Conservation (phyloP, 2,888 invertebrate species). For the Pomacea canaliculata region DNA sequence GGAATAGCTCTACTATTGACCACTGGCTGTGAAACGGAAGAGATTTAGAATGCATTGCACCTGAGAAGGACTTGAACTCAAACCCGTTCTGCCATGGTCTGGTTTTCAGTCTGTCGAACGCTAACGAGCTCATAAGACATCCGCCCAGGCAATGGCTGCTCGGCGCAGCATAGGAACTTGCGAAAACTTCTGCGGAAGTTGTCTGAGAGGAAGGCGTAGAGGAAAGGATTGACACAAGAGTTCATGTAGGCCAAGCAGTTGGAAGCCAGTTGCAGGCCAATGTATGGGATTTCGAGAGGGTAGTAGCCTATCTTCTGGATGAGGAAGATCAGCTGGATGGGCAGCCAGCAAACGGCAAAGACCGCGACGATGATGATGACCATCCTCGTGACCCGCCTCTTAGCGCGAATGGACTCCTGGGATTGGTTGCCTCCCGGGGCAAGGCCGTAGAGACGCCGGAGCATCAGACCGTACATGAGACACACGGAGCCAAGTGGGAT, state of each 20-base stretch:
- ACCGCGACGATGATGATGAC: slow-evolving; percentile 91
- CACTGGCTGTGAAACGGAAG: too few species aligned
- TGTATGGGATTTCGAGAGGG: slow-evolving; percentile 74
- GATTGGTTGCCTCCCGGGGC: slow-evolving; percentile 79
- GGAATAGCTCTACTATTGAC: too few species aligned
- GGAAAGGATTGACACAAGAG: slow-evolving; percentile 93
- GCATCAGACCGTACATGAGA: slow-evolving; percentile 89
- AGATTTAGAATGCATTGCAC: too few species aligned
- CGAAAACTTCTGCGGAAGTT: slow-evolving; percentile 92
- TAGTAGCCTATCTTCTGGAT: slow-evolving; percentile 83
- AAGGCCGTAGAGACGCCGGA: slow-evolving; percentile 85
- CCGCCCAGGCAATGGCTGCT: slow-evolving; percentile 35
- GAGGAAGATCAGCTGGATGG: slow-evolving; percentile 82
- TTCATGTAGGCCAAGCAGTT: slow-evolving; percentile 84
- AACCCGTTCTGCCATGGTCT: slow-evolving; percentile 7
- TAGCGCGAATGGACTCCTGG: slow-evolving; percentile 85
- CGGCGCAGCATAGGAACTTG: slow-evolving; percentile 64
- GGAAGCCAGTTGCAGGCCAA: slow-evolving; percentile 65
- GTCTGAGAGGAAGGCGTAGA: slow-evolving; percentile 94
- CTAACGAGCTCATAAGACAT: slow-evolving; percentile 60
- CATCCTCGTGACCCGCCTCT: slow-evolving; percentile 90
- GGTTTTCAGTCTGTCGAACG: slow-evolving; percentile 35
- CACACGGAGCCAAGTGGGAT: slow-evolving; percentile 88
- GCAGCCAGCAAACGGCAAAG: slow-evolving; percentile 81
- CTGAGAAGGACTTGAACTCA: neutral